Base-by-base conservation (phyloP, 2,113 vertebrate genomes). In the Scopus umbretta region DNA sequence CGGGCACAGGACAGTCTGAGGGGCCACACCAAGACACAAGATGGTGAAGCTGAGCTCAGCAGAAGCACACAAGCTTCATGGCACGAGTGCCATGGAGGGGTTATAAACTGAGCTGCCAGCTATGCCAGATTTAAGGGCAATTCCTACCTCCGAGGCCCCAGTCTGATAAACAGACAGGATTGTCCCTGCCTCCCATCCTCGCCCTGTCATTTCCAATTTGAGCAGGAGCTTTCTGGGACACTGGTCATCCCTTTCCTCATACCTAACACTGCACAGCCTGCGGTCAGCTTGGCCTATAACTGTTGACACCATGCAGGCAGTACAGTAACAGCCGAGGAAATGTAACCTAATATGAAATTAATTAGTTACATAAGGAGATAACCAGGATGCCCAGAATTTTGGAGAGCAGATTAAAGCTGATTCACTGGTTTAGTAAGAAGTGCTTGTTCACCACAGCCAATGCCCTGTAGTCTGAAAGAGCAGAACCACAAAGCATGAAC, bases 401-500 rank as follows among this genome's bases (percentile, higher is more conserved):
- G 38, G 52, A 87, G 83, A 76, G 30, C 79, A 84, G 56, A 94
- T 75, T 90, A 71, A 93, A 87, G 80, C 43, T n/a, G 36, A 85
- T 80, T 92, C 86, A 91, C 59, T 95, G 95, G 36, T 67, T 94
- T 83, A 50, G 40, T 21, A 80, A 91, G 52, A 88, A 85, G n/a
- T 78, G 38, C 63, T 85, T 85, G 50, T 34, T 95, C 72, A 90
- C 74, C 50, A 67, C 21, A 87, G 65, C 38, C 40, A 47, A 29
- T 94, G 88, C 80, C 71, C 86, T 2, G 3, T 43, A 84, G 56
- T 47, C 86, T 49, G 13, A 82, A 92, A 93, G 61, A 87, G 76
- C 85, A 92, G 88, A 95, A 52, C 16, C 83, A 92, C 52, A 71
- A 85, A 93, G 95, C 95, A 52, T 97, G 88, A 95, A 75, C 13